These are phyloP conservation scores for Aleiodes alternator DNA, from an alignment of 2,888 invertebrate genomes.

Conservation along the genomic window DNA sequence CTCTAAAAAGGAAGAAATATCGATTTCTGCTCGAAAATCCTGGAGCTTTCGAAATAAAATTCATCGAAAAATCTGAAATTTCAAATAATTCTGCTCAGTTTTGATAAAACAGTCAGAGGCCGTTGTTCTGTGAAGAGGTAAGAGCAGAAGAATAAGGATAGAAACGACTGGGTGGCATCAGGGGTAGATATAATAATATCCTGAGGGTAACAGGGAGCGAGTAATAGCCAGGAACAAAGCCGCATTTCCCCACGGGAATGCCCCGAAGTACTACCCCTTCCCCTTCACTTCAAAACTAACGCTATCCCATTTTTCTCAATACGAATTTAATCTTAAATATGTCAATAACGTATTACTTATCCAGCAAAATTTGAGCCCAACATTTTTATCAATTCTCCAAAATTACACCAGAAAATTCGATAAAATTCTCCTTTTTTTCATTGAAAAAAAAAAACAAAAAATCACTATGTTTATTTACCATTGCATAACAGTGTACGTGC, in stretches of 20 bases:
- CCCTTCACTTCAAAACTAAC: conserved; percentile 37
- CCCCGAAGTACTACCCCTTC: conserved; percentile 34
- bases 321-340: conserved; percentile 72
- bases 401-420: neutral
- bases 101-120: conserved; percentile 74
- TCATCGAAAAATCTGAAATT: no score
- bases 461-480: no score
- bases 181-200: conserved; percentile 74
- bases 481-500: conserved; percentile 40
- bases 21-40: no score
- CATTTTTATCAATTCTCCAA: neutral
- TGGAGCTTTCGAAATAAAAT: no score
- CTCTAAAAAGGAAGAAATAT: no score
- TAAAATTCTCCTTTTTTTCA: neutral
- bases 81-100: conserved; percentile 55
- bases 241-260: conserved; percentile 54
- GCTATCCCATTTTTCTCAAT: conserved; percentile 58
- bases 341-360: conserved; percentile 62
- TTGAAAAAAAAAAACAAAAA: neutral
- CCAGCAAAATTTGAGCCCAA: neutral
- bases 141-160: conserved; percentile 38
- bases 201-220: conserved; percentile 72
- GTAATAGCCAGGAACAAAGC: conserved; percentile 75
- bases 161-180: conserved; percentile 60
- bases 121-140: conserved; percentile 53